Evolutionary conservation across 2,888 invertebrate species (phyloP), one percentile per base, ranked within the genome.

Genomic region (Cataglyphis cursor): DNA sequence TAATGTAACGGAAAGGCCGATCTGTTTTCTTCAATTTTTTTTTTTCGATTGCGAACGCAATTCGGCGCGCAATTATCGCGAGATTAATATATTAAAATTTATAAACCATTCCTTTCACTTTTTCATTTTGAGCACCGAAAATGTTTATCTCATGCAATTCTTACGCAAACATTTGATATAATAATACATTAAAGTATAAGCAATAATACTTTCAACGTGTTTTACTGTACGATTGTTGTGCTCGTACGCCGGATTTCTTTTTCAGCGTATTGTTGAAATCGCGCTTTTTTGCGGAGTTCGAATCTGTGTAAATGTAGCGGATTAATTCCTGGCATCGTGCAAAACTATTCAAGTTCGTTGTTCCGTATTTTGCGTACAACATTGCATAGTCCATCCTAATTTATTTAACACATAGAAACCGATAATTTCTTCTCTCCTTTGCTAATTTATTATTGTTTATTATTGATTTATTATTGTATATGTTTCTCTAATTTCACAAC

Each of bases 171-270:
- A 89, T 88, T 91, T 88, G 89, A 91, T 92, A 91, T 85, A 90
- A 91, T 89, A 90, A 89, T 92, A 93, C 90, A 92, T 92, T 91
- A 92, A 93, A 92, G 91, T 93, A 89, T 87, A 94, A 93, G 92
- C 90, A 88, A 92, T 93, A 93, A 93, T 94, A 94, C 94, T 94
- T 94, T 94, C 94, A 94, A 94, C 90, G 89, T 93, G 93, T 94
- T 94, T 91, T 12, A 78, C 44, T 44, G 68, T 68, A 35, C 12
- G 21, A 18, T 41, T 44, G 44, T 31, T 31, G 18, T 21, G 28
- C 21, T 8, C 54, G 24, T 54, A 28, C 38, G 76, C 28, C 54
- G 75, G 18, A 15, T 41, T 21, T 28, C n/a, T 35, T 70, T 15
- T 21, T 41, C 10, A 44, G 57, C 59, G 24, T 35, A 57, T 59